Evolutionary conservation across 2,113 vertebrate species (phyloP), one percentile per base, ranked within the genome.

Genomic region (Dascyllus trimaculatus): DNA sequence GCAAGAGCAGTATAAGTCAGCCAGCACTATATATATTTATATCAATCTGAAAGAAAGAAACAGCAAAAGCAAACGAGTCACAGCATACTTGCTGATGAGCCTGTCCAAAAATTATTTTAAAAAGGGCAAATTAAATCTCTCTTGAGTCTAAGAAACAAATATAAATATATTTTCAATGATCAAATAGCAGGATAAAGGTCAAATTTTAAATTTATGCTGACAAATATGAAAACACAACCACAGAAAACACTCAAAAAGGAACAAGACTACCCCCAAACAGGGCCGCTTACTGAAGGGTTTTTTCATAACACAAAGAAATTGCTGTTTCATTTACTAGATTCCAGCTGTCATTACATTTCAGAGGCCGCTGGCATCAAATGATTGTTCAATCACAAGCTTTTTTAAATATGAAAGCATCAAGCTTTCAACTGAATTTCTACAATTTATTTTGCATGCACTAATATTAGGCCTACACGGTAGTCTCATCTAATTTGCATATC

Each of bases 401-500:
- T 58, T 62, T 35, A 21, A 54, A 84, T 43, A 71, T 72, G 17
- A 83, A 78, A 46, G 48, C 26, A 56, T 38, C n/a, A 5, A 5
- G 7, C 14, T 78, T 53, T 84, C 66, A 64, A 17, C 58, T 73
- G 46, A 76, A 82, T 84, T 86, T 81, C 22, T 65, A 74, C 49
- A 21, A 80, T 82, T 79, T 65, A 66, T 68, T 87, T 87, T 75
- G 45, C 63, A 78, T 68, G 61, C 14, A 4, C 70, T 76, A 76
- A 81, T 85, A 90, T 86, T 80, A 82, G 76, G 45, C 78, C 76
- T 49, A 46, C 71, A 60, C 70, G 52, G 70, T 59, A 79, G 78
- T 58, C 80, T 75, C 52, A 59, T 78, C 59, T 74, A n/a, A 83
- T 91, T 89, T 89, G 76, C 85, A 92, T 89, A 80, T 79, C 54